A percentile compares a stretch with the other conserved stretches of the same genome.
These are phyloP conservation scores for Caenorhabditis sulstoni DNA, from an alignment of 2,888 invertebrate genomes.

Conservation along the genomic window DNA sequence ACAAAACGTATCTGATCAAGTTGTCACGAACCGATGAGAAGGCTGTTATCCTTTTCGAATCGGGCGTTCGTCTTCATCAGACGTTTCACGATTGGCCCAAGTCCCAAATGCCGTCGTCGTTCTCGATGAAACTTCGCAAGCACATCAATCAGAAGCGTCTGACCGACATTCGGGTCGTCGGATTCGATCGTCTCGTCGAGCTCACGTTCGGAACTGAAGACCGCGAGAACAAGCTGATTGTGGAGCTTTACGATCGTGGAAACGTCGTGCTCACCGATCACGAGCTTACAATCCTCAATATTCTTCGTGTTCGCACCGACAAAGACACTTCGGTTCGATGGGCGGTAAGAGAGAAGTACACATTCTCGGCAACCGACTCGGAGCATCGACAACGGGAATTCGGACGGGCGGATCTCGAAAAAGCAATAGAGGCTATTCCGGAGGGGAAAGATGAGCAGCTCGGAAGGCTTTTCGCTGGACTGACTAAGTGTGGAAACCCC, in stretches of 20 bases:
- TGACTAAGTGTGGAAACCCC: constrained; percentile 63
- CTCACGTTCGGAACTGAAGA: constrained; percentile 94
- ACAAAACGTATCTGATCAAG: constrained; percentile 93
- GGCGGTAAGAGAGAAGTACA: constrained; percentile 92
- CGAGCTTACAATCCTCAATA: constrained; percentile 88
- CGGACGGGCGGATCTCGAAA: constrained; percentile 11
- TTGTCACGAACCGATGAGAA: constrained; percentile 89
- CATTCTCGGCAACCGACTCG: constrained; percentile 9
- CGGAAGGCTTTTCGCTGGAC: constrained; percentile 37
- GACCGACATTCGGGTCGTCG: constrained; percentile 85
- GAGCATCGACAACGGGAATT: constrained; percentile 9
- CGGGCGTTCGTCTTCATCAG: constrained; percentile 93
- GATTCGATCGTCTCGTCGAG: constrained; percentile 94
- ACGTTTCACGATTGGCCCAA: constrained; percentile 99
- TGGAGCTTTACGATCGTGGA: constrained; percentile 92
- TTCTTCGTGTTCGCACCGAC: constrained; percentile 83
- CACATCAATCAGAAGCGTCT: constrained; percentile 93
- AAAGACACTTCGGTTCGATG: constrained; percentile 90
- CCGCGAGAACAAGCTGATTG: constrained; percentile 93
- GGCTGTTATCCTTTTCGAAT: constrained; percentile 91
- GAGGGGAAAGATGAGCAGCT: constrained; percentile 54
- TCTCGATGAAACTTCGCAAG: constrained; percentile 94
- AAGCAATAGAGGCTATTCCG: constrained; percentile 28
- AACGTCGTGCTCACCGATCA: constrained; percentile 95
- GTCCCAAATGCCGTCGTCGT: constrained; percentile 86